phyloP scores from a whole-genome alignment of 2,113 vertebrate genomes.

The Platichthys flesus region DNA sequence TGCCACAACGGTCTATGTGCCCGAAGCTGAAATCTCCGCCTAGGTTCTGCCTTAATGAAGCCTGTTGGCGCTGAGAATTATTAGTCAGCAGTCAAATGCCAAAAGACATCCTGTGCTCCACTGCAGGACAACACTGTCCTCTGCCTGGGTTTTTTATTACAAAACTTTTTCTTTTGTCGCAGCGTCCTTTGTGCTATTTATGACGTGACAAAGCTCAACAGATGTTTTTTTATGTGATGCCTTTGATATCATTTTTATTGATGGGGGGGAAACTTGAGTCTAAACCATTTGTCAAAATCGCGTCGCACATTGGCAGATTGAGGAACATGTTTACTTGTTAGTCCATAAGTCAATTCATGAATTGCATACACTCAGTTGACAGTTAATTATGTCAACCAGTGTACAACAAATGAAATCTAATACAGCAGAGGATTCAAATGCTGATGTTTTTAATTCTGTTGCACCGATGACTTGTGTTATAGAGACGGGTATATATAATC shows the following conservation, averaged over 20 bases:
- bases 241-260: neutral
- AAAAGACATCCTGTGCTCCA: slow-evolving; percentile 61
- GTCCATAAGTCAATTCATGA: neutral
- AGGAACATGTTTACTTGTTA: neutral
- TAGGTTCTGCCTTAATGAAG: slow-evolving; percentile 72
- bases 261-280: neutral
- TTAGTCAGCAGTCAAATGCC: slow-evolving; percentile 63
- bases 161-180: neutral
- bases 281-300: neutral
- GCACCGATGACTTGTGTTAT: too few species aligned
- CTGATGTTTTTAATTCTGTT: too few species aligned
- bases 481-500: too few species aligned
- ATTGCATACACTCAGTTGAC: neutral
- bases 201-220: too few species aligned
- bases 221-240: too few species aligned
- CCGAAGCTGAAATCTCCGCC: slow-evolving; percentile 69
- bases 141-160: slow-evolving; percentile 26
- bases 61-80: slow-evolving; percentile 67
- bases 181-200: neutral
- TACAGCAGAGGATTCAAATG: too few species aligned
- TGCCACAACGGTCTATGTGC: slow-evolving; percentile 69
- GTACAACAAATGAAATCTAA: too few species aligned
- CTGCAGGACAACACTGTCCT: slow-evolving; percentile 33
- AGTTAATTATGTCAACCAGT: too few species aligned
- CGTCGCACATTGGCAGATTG: neutral